Percentiles rank a stretch among this genome's conserved stretches.
phyloP scores from a whole-genome alignment of 2,113 vertebrate genomes.

The Marcusenius ussheri region DNA sequence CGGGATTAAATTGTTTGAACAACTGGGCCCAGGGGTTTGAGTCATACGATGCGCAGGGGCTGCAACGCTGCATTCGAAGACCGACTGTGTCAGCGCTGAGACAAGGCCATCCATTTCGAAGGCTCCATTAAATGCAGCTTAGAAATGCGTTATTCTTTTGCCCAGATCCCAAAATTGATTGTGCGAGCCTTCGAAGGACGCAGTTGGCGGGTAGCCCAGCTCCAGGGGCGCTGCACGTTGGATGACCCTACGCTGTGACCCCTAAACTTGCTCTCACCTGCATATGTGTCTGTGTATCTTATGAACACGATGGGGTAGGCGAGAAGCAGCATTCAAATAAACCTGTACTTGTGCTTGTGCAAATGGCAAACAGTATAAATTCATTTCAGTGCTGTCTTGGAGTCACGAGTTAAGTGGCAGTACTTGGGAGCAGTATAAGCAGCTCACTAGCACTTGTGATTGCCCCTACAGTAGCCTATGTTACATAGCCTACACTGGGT shows the following conservation, averaged over 20 bases:
- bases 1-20: no score
- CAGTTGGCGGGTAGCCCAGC: neutral
- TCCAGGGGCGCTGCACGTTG: neutral
- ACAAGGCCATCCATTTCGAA: neutral
- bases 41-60: neutral
- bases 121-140: neutral
- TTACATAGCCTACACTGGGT: neutral
- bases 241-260: neutral
- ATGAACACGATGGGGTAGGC: neutral
- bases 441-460: neutral
- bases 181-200: neutral
- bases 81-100: neutral
- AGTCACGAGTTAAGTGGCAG: neutral
- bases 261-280: neutral
- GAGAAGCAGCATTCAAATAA: neutral
- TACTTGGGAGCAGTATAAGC: neutral
- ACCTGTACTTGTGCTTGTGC: neutral
- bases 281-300: neutral
- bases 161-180: neutral
- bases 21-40: neutral
- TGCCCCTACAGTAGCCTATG: neutral
- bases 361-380: neutral
- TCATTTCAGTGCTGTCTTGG: neutral
- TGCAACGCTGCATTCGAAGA: neutral
- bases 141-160: neutral